phyloP scores from a whole-genome alignment of 2,113 vertebrate genomes.

The Xiphophorus couchianus region DNA sequence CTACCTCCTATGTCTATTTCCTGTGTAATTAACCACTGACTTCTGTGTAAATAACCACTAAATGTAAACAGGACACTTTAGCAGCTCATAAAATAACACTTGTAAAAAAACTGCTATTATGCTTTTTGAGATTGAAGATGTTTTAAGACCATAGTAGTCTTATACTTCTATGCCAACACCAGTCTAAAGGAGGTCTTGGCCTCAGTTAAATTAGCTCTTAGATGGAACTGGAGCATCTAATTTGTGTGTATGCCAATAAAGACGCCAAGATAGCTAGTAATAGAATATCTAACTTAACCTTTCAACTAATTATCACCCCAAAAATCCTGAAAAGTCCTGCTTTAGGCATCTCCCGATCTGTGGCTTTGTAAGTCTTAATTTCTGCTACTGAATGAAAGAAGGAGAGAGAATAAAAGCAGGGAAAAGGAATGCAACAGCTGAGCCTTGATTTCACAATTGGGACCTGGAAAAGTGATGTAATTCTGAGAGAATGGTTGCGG shows the following conservation, averaged over 20 bases:
- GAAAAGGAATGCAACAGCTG: slow-evolving; percentile 59
- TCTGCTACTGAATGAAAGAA: background rate
- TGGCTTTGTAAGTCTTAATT: background rate
- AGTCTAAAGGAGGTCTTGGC: too few relatives aligned
- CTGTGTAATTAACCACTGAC: background rate
- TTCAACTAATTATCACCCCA: background rate
- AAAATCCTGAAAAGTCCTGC: background rate
- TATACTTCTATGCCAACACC: too few relatives aligned
- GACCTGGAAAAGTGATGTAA: slow-evolving; percentile 77
- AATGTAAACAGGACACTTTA: background rate
- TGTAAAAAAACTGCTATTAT: background rate
- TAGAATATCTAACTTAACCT: background rate
- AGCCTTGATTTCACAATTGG: slow-evolving; percentile 58
- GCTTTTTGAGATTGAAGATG: too few relatives aligned
- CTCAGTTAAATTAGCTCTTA: too few relatives aligned
- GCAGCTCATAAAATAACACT: background rate
- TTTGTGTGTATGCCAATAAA: background rate
- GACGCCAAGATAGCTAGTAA: background rate
- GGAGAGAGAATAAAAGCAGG: slow-evolving; percentile 11
- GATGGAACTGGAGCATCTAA: too few relatives aligned
- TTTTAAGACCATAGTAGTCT: too few relatives aligned
- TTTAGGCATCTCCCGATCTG: background rate
- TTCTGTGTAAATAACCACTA: background rate
- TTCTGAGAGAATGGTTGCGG: slow-evolving; percentile 70
- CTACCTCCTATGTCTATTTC: background rate